A percentile compares a stretch with the other conserved stretches of the same genome.
phyloP scores from a whole-genome alignment of 2,888 invertebrate species.

The Hypomecis punctinalis region DNA sequence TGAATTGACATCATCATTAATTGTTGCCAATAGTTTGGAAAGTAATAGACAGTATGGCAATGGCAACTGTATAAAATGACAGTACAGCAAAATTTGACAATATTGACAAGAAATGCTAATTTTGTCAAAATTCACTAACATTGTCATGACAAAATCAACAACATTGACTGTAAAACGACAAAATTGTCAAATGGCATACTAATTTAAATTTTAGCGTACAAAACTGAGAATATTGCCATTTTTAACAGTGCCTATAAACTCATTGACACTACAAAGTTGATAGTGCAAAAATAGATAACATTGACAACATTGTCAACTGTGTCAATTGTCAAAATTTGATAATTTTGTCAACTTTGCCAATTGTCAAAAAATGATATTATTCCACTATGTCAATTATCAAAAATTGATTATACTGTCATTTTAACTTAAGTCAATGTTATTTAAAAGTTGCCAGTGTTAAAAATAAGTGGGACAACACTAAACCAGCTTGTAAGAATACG shows the following conservation, averaged over 20 bases:
- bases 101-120: too few relatives aligned
- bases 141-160: background rate
- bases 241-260: background rate
- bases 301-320: background rate
- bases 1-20: background rate
- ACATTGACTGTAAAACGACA: background rate
- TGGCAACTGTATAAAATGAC: too few relatives aligned
- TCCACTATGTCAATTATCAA: too few relatives aligned
- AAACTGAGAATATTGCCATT: background rate
- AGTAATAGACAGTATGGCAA: too few relatives aligned
- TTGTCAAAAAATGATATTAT: too few relatives aligned
- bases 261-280: background rate
- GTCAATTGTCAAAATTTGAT: background rate
- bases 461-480: constrained; percentile 34
- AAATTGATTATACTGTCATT: too few relatives aligned
- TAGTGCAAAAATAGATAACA: background rate
- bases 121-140: too few relatives aligned
- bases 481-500: constrained; percentile 36
- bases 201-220: background rate
- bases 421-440: too few relatives aligned
- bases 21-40: too few relatives aligned
- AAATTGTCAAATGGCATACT: background rate
- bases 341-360: background rate
- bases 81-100: too few relatives aligned
- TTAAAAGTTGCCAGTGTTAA: constrained; percentile 1